Base-by-base conservation (phyloP, 2,888 invertebrate species). In the Creontiades dilutus region DNA sequence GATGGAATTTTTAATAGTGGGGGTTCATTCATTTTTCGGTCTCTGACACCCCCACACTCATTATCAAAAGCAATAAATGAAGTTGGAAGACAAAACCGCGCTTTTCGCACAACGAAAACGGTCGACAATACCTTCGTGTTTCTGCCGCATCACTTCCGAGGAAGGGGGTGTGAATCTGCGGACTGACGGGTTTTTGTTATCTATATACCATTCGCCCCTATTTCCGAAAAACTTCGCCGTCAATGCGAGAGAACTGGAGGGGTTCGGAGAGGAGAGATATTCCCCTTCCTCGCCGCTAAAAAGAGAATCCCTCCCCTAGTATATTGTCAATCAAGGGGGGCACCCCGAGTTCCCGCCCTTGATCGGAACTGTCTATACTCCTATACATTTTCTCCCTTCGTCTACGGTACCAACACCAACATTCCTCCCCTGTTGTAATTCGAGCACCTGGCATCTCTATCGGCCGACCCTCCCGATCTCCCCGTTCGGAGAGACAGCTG, bases 391-490 rank as follows among this genome's bases (percentile, higher is more conserved):
- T n/a, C 61, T 52, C 37, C 12, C 57, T 57, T 0, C 13, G 57
- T 57, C 68, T 68, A 68, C 9, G 68, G 23, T 7, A 23, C 68
- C 68, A 68, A 68, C 68, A 23, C 68, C 68, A 68, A 23, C 23
- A 23, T 68, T 68, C 9, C 68, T 23, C 23, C 68, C 68, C 23
- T 11, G 68, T 68, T 19, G n/a, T 19, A 68, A 68, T 23, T 68
- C 19, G 68, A 68, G 68, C 68, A 68, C 68, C 68, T 68, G 68
- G 68, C 68, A 68, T 68, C 23, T 68, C 23, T 68, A 68, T 68
- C n/a, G 68, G 68, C 3, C 19, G 23, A 68, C 68, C 68, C 68
- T 68, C 68, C 23, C 11, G 13, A 23, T 68, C 68, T 23, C 57
- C n/a, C 14, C 57, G 5, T 68, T 23, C 68, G 68, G n/a, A 61